A percentile compares a stretch with the other conserved stretches of the same genome.
These are phyloP conservation scores for Meta bourneti DNA, from an alignment of 2,888 invertebrate species.

Conservation along the genomic window DNA sequence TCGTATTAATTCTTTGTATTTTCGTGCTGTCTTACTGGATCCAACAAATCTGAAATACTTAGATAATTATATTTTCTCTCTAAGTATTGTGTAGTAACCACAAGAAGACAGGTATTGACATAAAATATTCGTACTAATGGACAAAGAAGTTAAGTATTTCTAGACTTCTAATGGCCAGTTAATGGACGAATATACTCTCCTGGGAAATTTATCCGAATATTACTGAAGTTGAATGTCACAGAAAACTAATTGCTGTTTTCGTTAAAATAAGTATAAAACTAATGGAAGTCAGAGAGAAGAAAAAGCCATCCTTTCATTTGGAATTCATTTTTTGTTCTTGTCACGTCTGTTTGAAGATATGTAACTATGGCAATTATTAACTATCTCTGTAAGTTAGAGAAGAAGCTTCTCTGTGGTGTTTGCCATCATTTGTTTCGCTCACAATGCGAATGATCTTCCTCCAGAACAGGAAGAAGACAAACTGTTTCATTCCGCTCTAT, in stretches of 20 bases:
- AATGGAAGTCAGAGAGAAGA: too few species aligned
- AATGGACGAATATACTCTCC: neutral
- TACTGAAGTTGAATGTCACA: neutral
- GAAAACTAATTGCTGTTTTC: neutral
- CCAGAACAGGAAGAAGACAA: neutral
- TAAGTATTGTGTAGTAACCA: neutral
- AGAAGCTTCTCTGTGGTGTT: neutral
- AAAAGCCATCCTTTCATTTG: neutral
- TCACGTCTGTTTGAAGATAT: neutral
- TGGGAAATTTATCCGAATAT: neutral
- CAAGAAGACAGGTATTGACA: neutral
- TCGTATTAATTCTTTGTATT: neutral
- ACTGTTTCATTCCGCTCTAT: neutral
- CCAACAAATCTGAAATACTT: neutral
- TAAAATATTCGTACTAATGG: neutral
- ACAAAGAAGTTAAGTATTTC: neutral
- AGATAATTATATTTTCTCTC: neutral
- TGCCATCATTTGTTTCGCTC: neutral
- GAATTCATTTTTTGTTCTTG: neutral
- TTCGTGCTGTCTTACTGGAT: neutral
- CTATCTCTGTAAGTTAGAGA: neutral
- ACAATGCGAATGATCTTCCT: neutral
- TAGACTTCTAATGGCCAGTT: neutral
- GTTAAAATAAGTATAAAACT: neutral
- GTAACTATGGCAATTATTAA: constrained; percentile 4